Evolutionary conservation across 2,797 vertebrate species (phyloP), one percentile per base, ranked within the genome.

Genomic region (Naso thynnoides): DNA sequence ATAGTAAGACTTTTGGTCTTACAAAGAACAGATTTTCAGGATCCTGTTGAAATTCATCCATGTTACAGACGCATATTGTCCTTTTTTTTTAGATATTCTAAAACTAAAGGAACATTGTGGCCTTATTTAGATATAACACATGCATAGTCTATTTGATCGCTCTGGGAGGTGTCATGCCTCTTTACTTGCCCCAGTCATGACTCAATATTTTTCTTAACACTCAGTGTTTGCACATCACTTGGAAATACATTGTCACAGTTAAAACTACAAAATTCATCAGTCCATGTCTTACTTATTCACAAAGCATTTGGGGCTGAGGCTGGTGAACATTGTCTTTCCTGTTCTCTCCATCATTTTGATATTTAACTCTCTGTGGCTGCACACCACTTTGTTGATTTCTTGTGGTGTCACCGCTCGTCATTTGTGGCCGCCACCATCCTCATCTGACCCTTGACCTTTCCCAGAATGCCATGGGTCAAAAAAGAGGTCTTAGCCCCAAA

Each of bases 371-470:
- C 24, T 49, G 10, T 15, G n/a, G 21, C 14, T 10, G n/a, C 38
- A 14, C 70, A 38, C 21, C 19, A 49, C 31, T 59, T 29, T 57
- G 31, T 70, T 52, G 18, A 57, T 39, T 62, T 56, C 44, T 24
- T 61, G 56, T n/a, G 33, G 48, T 45, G 86, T 96, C 93, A 95
- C 70, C 92, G 91, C 75, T 93, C 93, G 61, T 93, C 93, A 29
- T 82, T 86, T 2, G 86, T 74, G 6, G 84, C 74, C 2, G 91
- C 82, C 64, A 93, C 83, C 58, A 91, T 88, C 75, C 92, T 88
- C 23, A 92, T 91, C 77, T 93, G 93, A 38, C 92, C 89, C 39
- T 92, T 92, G 47, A 94, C 91, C 56, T 93, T 94, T 76, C 89
- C 92, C 62, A 93, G 80, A 82, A 93, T 92, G 47, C 89, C 79